Evolutionary conservation across 1,140 invertebrate genomes (phyloP).

Genomic region (Metaphire vulgaris): DNA sequence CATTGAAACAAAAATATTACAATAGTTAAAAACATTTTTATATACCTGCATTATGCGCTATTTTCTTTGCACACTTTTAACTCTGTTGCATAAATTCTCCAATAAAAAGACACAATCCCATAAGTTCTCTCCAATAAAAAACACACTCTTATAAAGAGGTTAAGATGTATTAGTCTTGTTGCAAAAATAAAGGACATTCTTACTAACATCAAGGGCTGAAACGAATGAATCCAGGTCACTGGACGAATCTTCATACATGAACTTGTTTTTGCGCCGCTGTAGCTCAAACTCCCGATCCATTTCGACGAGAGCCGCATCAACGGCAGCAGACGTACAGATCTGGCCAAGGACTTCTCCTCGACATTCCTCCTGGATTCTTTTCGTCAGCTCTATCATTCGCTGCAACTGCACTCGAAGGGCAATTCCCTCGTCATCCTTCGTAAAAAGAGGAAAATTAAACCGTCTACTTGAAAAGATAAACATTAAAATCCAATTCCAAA

Average conservation of each 20-base stretch:
- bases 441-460: not conserved
- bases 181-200: not conserved
- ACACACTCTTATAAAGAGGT: too few species aligned
- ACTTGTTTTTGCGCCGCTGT: conserved; percentile 38
- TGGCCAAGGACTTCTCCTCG: conserved; percentile 6
- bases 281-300: conserved; percentile 35
- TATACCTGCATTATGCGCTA: too few species aligned
- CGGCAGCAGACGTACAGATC: conserved; percentile 14
- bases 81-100: too few species aligned
- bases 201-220: conserved; percentile 77
- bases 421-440: not conserved
- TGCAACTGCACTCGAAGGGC: conserved; percentile 8
- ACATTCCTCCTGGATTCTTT: conserved; percentile 2
- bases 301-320: conserved; percentile 40
- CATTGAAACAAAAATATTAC: too few species aligned
- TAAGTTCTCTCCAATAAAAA: too few species aligned
- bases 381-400: conserved; percentile 10
- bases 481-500: not conserved
- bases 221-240: conserved; percentile 74
- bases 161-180: too few species aligned
- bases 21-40: too few species aligned
- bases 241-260: conserved; percentile 37
- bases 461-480: not conserved
- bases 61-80: too few species aligned
- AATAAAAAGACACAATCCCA: too few species aligned